A percentile compares a stretch with the other conserved stretches of the same genome.
Conservation (phyloP, 2,113 vertebrate species). For the Tragelaphus buxtoni region DNA sequence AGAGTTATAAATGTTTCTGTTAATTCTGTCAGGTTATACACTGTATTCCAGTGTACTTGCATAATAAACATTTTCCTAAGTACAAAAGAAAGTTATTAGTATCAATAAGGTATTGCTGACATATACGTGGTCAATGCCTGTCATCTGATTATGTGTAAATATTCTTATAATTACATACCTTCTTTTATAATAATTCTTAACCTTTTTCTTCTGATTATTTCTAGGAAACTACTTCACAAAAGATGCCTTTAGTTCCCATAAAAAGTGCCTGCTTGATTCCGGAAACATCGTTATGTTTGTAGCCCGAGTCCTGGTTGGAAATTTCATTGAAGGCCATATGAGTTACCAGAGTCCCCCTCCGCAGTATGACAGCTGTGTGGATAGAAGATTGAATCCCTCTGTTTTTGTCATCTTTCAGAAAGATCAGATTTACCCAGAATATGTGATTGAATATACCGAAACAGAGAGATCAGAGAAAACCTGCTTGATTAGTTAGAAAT, state of each 20-base stretch:
- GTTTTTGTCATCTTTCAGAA: conserved; percentile 93
- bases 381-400: conserved; percentile 81
- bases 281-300: conserved; percentile 83
- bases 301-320: conserved; percentile 88
- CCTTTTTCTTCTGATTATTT: conserved; percentile 27
- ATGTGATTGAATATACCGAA: conserved; percentile 86
- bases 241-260: conserved; percentile 86
- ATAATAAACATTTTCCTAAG: not conserved
- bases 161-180: conserved; percentile 46
- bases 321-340: conserved; percentile 80
- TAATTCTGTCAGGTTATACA: not conserved
- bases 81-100: conserved; percentile 56
- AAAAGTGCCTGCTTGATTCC: conserved; percentile 55
- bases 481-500: conserved; percentile 61
- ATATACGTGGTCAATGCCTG: conserved; percentile 74
- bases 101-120: conserved; percentile 56
- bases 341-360: conserved; percentile 81
- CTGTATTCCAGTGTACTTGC: conserved; percentile 68
- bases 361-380: conserved; percentile 91
- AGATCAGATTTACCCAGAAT: conserved; percentile 93
- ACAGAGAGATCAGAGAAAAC: not conserved
- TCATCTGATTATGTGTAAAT: conserved; percentile 48
- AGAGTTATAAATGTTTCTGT: not conserved
- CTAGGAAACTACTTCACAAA: conserved; percentile 93
- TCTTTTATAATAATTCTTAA: conserved; percentile 46